Percentiles rank a stretch among this genome's conserved stretches.
Evolutionary conservation across 2,113 vertebrate genomes (phyloP).

Genomic region (Aegotheles bennettii): DNA sequence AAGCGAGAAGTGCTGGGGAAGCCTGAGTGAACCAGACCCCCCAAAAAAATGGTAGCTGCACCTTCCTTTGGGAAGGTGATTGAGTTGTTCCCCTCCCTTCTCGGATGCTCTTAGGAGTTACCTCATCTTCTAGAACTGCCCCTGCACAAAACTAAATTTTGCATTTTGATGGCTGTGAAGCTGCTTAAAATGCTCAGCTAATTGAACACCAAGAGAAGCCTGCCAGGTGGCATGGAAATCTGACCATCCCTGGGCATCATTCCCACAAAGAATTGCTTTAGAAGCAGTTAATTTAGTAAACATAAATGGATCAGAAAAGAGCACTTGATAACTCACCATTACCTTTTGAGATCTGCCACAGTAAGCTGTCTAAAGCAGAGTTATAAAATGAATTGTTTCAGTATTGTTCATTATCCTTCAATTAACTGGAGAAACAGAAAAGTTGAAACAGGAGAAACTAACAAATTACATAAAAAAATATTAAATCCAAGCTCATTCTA

Average conservation of each 20-base stretch:
- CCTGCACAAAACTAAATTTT: background rate
- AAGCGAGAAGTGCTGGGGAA: background rate
- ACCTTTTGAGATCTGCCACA: background rate
- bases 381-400: background rate
- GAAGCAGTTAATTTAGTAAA: background rate
- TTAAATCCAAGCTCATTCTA: background rate
- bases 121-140: background rate
- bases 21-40: background rate
- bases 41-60: rapidly evolving
- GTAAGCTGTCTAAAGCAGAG: background rate
- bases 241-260: background rate
- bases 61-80: background rate
- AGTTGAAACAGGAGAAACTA: background rate
- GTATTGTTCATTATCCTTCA: background rate
- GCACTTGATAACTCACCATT: background rate
- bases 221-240: background rate
- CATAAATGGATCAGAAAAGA: background rate
- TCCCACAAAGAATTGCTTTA: background rate
- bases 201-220: background rate
- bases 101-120: background rate
- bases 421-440: background rate
- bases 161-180: background rate
- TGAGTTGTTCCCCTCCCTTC: rapidly evolving
- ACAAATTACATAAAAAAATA: background rate
- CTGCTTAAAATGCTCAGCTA: background rate